Evolutionary conservation across 2,797 vertebrate species (phyloP).

Genomic region (Pangasius larnaudii): DNA sequence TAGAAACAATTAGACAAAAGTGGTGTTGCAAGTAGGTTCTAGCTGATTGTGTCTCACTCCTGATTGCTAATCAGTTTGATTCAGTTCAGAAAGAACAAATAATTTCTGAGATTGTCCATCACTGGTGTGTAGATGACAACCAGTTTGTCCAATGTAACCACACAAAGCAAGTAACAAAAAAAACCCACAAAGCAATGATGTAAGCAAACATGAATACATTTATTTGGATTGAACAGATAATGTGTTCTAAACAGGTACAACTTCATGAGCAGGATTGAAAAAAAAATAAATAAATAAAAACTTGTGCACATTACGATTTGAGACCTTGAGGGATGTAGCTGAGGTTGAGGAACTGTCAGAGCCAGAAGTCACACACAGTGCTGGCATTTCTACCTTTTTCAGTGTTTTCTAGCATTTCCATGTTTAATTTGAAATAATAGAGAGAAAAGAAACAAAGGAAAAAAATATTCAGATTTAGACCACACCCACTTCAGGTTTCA

Average conservation of each 20-base stretch:
- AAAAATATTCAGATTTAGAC: background rate
- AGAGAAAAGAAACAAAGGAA: background rate
- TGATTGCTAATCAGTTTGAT: slow-evolving; percentile 1
- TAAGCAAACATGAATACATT: background rate
- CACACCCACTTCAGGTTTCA: background rate
- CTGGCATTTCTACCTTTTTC: background rate
- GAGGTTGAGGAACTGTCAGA: background rate
- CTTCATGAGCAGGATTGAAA: no score
- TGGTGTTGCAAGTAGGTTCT: background rate
- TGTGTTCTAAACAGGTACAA: background rate
- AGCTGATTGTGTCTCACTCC: background rate
- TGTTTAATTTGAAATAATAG: background rate
- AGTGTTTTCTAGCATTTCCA: background rate
- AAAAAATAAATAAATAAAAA: no score
- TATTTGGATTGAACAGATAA: background rate
- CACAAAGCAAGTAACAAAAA: background rate
- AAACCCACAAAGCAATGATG: no score
- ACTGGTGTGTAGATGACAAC: background rate
- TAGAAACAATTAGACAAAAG: background rate
- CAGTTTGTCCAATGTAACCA: background rate
- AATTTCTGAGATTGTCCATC: background rate
- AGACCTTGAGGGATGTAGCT: background rate
- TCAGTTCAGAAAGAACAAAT: background rate
- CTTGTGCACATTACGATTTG: background rate
- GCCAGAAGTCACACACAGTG: background rate